These are phyloP conservation scores for Alentia gelatinosa DNA, from an alignment of 2,888 invertebrate genomes.

Conservation along the genomic window DNA sequence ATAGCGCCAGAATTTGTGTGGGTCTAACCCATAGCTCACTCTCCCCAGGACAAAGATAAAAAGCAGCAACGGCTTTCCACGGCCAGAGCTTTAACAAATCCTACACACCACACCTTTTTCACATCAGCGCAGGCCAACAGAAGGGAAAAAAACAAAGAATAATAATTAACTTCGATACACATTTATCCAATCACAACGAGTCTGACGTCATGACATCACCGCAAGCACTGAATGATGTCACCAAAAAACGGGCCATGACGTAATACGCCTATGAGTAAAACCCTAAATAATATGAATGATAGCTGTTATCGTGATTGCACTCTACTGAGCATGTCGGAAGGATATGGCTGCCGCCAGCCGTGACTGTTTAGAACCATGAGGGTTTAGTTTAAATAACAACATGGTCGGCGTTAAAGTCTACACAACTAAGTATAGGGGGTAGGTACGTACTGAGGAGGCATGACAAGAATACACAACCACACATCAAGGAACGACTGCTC, in stretches of 20 bases:
- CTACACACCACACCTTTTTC: conserved; percentile 22
- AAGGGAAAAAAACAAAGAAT: conserved; percentile 13
- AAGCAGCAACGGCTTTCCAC: background rate
- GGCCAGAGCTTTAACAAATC: background rate
- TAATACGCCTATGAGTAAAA: background rate
- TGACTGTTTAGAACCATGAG: background rate
- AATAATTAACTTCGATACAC: background rate
- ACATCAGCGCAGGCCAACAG: conserved; percentile 10
- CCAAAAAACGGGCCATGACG: background rate
- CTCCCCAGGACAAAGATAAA: background rate
- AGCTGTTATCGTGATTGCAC: conserved; percentile 1
- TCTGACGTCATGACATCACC: background rate
- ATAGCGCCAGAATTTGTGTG: conserved; percentile 13
- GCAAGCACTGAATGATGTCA: background rate
- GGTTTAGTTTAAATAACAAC: background rate
- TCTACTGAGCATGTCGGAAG: conserved; percentile 28
- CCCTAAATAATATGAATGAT: background rate
- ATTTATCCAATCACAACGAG: conserved; percentile 11
- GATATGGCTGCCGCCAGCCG: background rate
- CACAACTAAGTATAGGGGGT: background rate
- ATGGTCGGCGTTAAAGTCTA: background rate
- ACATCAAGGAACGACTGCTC: background rate
- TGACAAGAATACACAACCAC: background rate
- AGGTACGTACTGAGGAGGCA: background rate
- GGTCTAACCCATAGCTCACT: background rate